A percentile compares a stretch with the other conserved stretches of the same genome.
These are phyloP conservation scores for Helarctos malayanus DNA, from an alignment of 2,797 vertebrate genomes.

Conservation along the genomic window DNA sequence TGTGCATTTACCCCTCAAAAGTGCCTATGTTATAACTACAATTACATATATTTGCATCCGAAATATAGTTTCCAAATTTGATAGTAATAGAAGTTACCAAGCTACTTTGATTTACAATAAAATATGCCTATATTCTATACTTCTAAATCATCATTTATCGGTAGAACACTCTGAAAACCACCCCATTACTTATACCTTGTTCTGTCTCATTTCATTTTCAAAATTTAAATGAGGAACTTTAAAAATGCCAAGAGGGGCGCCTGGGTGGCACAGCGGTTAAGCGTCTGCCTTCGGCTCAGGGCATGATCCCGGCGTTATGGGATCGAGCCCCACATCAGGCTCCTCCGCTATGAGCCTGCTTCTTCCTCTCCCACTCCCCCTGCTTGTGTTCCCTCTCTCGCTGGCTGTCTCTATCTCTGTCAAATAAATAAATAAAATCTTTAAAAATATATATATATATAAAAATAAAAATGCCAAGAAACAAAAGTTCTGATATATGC, in stretches of 20 bases:
- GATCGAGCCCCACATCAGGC: too few relatives aligned
- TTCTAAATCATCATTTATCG: slow-evolving; percentile 47
- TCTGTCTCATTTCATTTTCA: not conserved
- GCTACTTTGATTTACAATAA: slow-evolving; percentile 33
- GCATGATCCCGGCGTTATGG: too few relatives aligned
- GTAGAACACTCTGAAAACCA: not conserved
- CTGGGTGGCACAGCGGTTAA: too few relatives aligned
- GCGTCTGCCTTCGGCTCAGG: too few relatives aligned
- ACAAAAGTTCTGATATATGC: not conserved
- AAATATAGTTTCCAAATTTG: slow-evolving; percentile 4
- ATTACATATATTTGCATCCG: slow-evolving; percentile 59
- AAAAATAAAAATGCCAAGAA: not conserved
- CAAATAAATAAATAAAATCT: too few relatives aligned
- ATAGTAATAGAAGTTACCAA: slow-evolving; percentile 47
- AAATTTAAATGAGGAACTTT: not conserved
- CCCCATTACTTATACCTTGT: not conserved
- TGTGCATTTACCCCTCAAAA: not conserved
- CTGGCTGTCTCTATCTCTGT: too few relatives aligned
- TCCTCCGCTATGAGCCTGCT: too few relatives aligned
- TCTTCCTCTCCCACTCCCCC: too few relatives aligned
- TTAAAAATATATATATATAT: too few relatives aligned
- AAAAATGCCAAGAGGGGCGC: not conserved
- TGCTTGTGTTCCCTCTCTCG: too few relatives aligned
- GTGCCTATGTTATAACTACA: not conserved
- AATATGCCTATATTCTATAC: not conserved